Evolutionary conservation across 2,888 invertebrate genomes (phyloP).

Genomic region (Rhorus exstirpatorius): DNA sequence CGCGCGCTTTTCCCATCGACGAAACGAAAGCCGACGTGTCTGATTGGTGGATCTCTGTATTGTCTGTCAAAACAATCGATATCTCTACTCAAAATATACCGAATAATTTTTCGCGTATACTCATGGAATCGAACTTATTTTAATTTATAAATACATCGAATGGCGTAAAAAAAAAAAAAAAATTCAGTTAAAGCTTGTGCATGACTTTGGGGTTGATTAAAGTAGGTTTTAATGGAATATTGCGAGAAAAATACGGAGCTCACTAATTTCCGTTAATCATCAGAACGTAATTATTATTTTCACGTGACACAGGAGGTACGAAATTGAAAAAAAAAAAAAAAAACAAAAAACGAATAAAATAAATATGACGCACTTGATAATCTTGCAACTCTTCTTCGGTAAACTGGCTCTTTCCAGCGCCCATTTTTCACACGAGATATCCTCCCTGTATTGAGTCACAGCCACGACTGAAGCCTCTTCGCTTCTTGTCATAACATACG

Average conservation of each 20-base stretch:
- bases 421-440: constrained; percentile 87
- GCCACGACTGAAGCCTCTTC: constrained; percentile 38
- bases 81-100: background rate
- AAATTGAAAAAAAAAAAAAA: background rate
- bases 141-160: background rate
- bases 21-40: constrained; percentile 19
- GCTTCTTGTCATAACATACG: background rate
- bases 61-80: constrained; percentile 63
- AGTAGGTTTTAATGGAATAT: no score
- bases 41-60: constrained; percentile 10
- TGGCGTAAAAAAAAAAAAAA: no score
- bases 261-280: background rate
- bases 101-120: constrained; percentile 10
- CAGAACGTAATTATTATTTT: constrained; percentile 9
- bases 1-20: constrained; percentile 39
- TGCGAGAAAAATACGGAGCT: no score
- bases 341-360: background rate
- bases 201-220: no score
- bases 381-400: constrained; percentile 96
- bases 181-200: no score
- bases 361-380: constrained; percentile 90
- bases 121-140: background rate
- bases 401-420: constrained; percentile 94
- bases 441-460: constrained; percentile 27
- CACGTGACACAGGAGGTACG: background rate